Evolutionary conservation across 2,888 invertebrate species (phyloP).

Genomic region (Harmothoe impar): DNA sequence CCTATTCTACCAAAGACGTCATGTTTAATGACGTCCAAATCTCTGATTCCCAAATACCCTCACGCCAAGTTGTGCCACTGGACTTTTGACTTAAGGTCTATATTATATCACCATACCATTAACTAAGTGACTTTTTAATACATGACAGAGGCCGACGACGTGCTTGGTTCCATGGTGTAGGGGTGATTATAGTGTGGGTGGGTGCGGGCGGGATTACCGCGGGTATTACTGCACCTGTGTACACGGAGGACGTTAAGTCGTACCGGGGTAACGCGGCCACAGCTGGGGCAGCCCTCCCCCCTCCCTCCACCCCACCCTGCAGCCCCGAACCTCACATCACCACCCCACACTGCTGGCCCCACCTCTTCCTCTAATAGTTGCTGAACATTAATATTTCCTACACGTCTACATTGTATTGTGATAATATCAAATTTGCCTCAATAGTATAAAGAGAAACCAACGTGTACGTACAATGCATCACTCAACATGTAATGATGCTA

Average conservation of each 20-base stretch:
- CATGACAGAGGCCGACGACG: not conserved
- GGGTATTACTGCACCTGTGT: conserved; percentile 49
- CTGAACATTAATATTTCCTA: too few species aligned
- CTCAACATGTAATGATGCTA: too few species aligned
- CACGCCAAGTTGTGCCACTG: not conserved
- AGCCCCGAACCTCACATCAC: too few species aligned
- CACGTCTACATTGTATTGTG: too few species aligned
- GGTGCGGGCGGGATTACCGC: not conserved
- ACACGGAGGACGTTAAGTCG: not conserved
- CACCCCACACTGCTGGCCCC: too few species aligned
- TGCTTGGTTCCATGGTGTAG: conserved; percentile 1
- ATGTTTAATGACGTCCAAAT: conserved; percentile 12
- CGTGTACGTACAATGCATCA: too few species aligned
- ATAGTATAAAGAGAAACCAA: too few species aligned
- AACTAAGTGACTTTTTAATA: conserved; percentile 58
- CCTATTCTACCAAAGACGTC: not conserved
- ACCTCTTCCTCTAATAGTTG: too few species aligned
- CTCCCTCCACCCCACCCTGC: not conserved
- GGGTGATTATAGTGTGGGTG: not conserved
- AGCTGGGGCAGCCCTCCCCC: not conserved
- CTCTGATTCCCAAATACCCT: conserved; percentile 23
- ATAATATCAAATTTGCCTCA: too few species aligned
- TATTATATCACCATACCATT: conserved; percentile 35
- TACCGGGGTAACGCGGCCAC: conserved; percentile 3
- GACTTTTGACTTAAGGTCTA: conserved; percentile 20